Evolutionary conservation across 2,113 vertebrate genomes (phyloP).

Genomic region (Mobula hypostoma): DNA sequence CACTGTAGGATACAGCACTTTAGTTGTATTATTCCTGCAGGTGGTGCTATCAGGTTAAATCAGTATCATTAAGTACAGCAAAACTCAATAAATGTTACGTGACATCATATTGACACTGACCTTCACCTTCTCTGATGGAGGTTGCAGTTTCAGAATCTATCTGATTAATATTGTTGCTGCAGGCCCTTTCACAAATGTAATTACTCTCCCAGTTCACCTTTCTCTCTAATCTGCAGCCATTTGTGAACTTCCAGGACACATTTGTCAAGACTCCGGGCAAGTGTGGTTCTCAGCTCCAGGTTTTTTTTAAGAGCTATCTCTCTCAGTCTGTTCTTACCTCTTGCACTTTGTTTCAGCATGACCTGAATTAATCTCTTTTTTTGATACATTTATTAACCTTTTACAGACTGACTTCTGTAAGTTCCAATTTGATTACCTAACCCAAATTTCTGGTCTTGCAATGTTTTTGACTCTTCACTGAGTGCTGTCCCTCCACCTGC

Average conservation of each 20-base stretch:
- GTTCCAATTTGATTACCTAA: neutral
- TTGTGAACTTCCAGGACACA: neutral
- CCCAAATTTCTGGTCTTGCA: neutral
- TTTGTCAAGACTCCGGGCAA: no score
- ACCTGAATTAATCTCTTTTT: neutral
- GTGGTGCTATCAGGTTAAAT: neutral
- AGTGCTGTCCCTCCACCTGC: neutral
- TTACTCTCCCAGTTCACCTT: neutral
- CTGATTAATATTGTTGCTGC: neutral
- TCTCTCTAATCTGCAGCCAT: neutral
- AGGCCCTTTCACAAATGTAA: neutral
- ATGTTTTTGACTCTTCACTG: neutral
- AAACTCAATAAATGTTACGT: neutral
- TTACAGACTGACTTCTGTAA: neutral
- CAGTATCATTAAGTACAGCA: neutral
- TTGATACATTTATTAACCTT: neutral
- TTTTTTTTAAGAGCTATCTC: neutral
- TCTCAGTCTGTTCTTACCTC: neutral
- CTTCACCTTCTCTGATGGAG: neutral
- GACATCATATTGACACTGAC: neutral
- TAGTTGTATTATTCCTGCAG: neutral
- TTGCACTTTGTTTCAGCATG: neutral
- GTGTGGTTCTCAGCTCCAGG: neutral
- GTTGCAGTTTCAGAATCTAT: neutral
- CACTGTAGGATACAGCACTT: neutral